Percentiles rank a stretch among this genome's conserved stretches.
Conservation (phyloP, 1,140 invertebrate genomes). For the Aphelinus certus region DNA sequence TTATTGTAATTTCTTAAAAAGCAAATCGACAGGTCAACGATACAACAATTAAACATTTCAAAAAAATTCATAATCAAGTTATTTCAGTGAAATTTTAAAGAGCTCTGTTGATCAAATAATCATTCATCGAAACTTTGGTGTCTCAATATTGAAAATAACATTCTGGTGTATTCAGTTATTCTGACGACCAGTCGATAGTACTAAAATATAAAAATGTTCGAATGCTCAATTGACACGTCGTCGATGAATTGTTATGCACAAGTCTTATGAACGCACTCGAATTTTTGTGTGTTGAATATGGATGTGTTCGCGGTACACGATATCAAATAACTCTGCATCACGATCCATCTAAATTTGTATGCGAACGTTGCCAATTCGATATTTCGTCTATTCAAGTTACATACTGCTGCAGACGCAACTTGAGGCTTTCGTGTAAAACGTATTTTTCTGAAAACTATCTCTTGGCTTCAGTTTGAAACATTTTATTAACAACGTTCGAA, state of each 20-base stretch:
- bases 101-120: too few species aligned
- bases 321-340: constrained; percentile 19
- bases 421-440: neutral
- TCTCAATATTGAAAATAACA: too few species aligned
- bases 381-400: constrained; percentile 3
- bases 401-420: neutral
- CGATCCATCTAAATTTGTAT: constrained; percentile 21
- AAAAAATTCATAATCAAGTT: too few species aligned
- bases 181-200: too few species aligned
- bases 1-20: neutral
- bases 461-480: constrained; percentile 24
- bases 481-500: constrained; percentile 32
- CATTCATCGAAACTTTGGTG: too few species aligned
- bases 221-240: constrained; percentile 33
- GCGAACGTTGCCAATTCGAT: constrained; percentile 21
- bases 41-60: constrained; percentile 1
- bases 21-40: constrained; percentile 1
- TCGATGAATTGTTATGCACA: neutral
- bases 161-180: too few species aligned
- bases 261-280: neutral
- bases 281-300: neutral
- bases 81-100: too few species aligned
- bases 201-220: too few species aligned
- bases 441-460: constrained; percentile 15
- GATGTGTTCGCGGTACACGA: constrained; percentile 38